These are phyloP conservation scores for Clusia tigrina DNA, from an alignment of 2,888 invertebrate species.

Conservation along the genomic window DNA sequence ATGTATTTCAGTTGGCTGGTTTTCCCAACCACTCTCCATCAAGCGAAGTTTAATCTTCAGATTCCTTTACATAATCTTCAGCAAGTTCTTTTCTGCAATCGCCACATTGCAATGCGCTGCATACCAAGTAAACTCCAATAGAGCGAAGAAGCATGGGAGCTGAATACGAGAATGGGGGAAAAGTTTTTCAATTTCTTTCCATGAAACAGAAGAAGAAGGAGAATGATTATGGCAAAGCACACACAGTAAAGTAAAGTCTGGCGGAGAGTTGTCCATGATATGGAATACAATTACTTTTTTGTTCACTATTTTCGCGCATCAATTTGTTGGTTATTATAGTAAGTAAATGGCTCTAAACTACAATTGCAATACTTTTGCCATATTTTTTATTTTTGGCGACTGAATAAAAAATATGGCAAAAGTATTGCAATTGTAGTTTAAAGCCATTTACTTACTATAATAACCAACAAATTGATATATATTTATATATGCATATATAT, in stretches of 20 bases:
- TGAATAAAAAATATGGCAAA: too few relatives aligned
- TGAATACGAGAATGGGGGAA: not conserved
- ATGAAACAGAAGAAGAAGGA: not conserved
- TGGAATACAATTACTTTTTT: not conserved
- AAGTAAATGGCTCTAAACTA: too few relatives aligned
- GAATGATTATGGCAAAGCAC: not conserved
- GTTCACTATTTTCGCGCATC: not conserved
- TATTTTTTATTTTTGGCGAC: too few relatives aligned
- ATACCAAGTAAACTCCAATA: not conserved
- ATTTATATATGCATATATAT: too few relatives aligned
- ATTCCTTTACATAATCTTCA: constrained; percentile 17
- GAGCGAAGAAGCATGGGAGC: not conserved
- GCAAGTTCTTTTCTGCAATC: not conserved
- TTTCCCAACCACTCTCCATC: not conserved
- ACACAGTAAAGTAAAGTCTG: not conserved
- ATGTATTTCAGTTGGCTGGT: constrained; percentile 25
- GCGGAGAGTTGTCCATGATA: not conserved
- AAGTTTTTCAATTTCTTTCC: not conserved
- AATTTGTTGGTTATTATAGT: too few relatives aligned
- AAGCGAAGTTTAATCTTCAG: not conserved
- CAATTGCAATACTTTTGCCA: too few relatives aligned
- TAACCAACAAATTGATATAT: too few relatives aligned
- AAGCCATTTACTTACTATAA: too few relatives aligned
- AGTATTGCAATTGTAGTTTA: too few relatives aligned
- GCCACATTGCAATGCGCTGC: not conserved